Conservation (phyloP, 2,797 vertebrate species). For the Allobates femoralis region DNA sequence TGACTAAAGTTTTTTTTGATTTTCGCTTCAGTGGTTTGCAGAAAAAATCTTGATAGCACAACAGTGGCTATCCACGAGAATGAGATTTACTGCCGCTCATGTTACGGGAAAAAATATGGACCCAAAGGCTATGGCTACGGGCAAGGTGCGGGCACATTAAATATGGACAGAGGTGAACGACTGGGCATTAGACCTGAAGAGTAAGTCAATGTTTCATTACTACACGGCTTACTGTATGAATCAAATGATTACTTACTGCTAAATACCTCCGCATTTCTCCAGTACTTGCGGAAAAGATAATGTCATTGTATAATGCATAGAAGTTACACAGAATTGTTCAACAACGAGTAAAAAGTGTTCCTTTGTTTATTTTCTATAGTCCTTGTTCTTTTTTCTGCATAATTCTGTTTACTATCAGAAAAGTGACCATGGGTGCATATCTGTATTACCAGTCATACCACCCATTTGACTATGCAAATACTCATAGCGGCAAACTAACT, state of each 20-base stretch:
- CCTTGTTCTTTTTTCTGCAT: no score
- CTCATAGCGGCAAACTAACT: no score
- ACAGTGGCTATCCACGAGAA: slow-evolving; percentile 90
- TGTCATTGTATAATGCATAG: not conserved
- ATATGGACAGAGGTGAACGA: slow-evolving; percentile 93
- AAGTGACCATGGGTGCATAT: no score
- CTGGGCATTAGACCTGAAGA: slow-evolving; percentile 92
- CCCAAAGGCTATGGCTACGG: slow-evolving; percentile 96
- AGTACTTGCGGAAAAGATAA: not conserved
- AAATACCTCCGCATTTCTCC: not conserved
- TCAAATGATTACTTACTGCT: not conserved
- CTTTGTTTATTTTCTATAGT: no score
- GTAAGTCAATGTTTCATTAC: slow-evolving; percentile 73
- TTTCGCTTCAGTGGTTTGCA: slow-evolving; percentile 85
- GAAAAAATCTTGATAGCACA: slow-evolving; percentile 94
- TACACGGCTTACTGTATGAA: not conserved
- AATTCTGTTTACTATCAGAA: no score
- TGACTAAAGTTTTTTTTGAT: not conserved
- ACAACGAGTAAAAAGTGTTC: no score
- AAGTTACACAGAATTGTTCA: no score
- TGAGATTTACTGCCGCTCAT: slow-evolving; percentile 95
- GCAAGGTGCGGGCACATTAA: slow-evolving; percentile 92
- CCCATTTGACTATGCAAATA: no score
- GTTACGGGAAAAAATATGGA: slow-evolving; percentile 96
- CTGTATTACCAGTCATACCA: no score